A percentile compares a stretch with the other conserved stretches of the same genome.
phyloP scores from a whole-genome alignment of 2,797 vertebrate genomes.

The Moxostoma hubbsi region DNA sequence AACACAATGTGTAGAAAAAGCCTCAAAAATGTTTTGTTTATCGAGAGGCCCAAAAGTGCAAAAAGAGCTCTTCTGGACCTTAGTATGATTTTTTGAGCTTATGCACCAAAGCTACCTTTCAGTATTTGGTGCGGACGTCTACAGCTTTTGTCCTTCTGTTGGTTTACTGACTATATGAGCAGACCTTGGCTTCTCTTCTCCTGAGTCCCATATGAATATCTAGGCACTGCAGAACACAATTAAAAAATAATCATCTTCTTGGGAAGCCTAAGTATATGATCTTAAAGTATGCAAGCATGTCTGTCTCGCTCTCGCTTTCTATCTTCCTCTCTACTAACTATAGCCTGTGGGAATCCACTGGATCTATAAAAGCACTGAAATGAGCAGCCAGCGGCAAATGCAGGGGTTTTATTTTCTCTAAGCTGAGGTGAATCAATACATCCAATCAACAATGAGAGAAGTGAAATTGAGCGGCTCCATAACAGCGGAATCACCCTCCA shows the following conservation, averaged over 20 bases:
- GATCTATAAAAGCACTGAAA: conserved; percentile 46
- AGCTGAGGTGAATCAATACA: conserved; percentile 52
- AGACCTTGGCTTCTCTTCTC: conserved; percentile 15
- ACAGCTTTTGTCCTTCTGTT: too few relatives aligned
- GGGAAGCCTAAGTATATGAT: conserved; percentile 25
- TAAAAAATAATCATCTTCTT: conserved; percentile 46
- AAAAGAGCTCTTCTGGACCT: too few relatives aligned
- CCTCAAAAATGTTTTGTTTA: too few relatives aligned
- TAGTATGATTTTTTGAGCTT: too few relatives aligned
- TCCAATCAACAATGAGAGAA: conserved; percentile 39
- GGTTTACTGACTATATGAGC: conserved; percentile 7
- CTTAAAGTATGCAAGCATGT: conserved; percentile 7
- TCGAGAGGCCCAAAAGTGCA: too few relatives aligned
- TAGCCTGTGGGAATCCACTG: conserved; percentile 47
- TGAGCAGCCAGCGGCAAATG: conserved; percentile 38
- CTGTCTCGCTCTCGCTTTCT: conserved; percentile 1
- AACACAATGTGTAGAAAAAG: too few relatives aligned
- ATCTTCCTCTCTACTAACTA: conserved; percentile 23
- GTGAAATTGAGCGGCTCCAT: conserved; percentile 36
- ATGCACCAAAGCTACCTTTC: too few relatives aligned
- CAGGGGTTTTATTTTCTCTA: conserved; percentile 33
- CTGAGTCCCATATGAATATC: conserved; percentile 38
- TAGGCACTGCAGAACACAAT: conserved; percentile 28
- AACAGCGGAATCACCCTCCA: conserved; percentile 1
- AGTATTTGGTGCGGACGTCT: too few relatives aligned